A percentile compares a stretch with the other conserved stretches of the same genome.
phyloP scores from a whole-genome alignment of 1,140 invertebrate species.

The Riptortus pedestris region DNA sequence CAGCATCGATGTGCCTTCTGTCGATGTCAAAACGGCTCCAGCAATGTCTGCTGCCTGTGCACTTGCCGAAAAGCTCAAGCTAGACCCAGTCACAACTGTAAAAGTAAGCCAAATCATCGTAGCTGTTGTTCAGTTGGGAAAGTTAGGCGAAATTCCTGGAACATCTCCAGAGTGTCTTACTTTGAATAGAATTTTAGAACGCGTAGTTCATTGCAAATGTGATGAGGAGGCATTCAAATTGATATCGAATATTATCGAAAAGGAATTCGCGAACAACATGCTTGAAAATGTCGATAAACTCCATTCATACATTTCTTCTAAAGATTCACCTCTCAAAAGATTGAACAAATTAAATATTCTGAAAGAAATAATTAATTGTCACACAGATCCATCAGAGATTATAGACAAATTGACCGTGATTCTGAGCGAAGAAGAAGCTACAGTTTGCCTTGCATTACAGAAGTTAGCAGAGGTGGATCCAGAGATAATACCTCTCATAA shows the following conservation, averaged over 20 bases:
- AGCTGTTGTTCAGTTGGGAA: slow-evolving; percentile 26
- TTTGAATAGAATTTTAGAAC: slow-evolving; percentile 25
- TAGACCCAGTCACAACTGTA: slow-evolving; percentile 37
- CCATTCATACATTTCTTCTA: slow-evolving; percentile 26
- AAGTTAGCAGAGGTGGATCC: slow-evolving; percentile 46
- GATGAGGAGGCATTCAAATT: slow-evolving; percentile 27
- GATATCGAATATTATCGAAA: slow-evolving; percentile 28
- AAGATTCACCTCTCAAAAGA: slow-evolving; percentile 34
- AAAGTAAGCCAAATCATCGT: slow-evolving; percentile 37
- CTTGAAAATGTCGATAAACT: slow-evolving; percentile 27
- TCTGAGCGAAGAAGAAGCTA: slow-evolving; percentile 45
- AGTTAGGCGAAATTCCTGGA: slow-evolving; percentile 19
- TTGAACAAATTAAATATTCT: slow-evolving; percentile 48
- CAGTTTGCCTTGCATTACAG: slow-evolving; percentile 47
- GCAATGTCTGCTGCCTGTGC: slow-evolving; percentile 39
- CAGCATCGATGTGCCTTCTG: slow-evolving; percentile 47
- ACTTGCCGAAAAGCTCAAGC: slow-evolving; percentile 38
- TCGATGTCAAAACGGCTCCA: slow-evolving; percentile 41
- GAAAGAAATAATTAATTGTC: slow-evolving; percentile 45
- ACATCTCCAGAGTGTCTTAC: slow-evolving; percentile 16
- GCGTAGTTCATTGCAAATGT: slow-evolving; percentile 25
- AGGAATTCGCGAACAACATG: slow-evolving; percentile 25
- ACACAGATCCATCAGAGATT: slow-evolving; percentile 43
- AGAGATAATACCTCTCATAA: slow-evolving; percentile 43
- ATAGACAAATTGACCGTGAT: slow-evolving; percentile 48